Evolutionary conservation across 2,113 vertebrate species (phyloP).

Genomic region (Oryzias woworae): DNA sequence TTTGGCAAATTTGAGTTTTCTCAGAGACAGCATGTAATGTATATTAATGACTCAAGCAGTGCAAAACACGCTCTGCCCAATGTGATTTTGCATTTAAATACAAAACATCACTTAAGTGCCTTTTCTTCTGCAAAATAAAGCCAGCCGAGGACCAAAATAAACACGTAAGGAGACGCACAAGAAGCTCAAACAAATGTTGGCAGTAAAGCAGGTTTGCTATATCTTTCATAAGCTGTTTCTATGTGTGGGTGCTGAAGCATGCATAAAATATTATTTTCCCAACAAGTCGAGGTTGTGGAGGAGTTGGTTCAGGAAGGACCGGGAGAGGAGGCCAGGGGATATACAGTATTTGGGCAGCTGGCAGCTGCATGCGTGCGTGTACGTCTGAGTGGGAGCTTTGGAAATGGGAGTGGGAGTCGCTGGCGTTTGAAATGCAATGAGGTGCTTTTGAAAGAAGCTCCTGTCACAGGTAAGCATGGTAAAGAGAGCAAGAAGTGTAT

Average conservation of each 20-base stretch:
- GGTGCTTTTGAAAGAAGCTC: slow-evolving; percentile 79
- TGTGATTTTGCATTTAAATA: slow-evolving; percentile 28
- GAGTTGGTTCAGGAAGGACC: slow-evolving; percentile 64
- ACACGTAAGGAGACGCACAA: slow-evolving; percentile 25
- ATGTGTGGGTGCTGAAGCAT: slow-evolving; percentile 75
- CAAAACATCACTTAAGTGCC: slow-evolving; percentile 31
- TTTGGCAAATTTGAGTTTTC: slow-evolving; percentile 48
- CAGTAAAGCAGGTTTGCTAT: slow-evolving; percentile 38
- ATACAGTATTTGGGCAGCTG: slow-evolving; percentile 76
- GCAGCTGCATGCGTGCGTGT: slow-evolving; percentile 70
- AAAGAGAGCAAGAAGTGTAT: slow-evolving; percentile 56
- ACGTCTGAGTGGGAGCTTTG: slow-evolving; percentile 71
- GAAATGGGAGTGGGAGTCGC: slow-evolving; percentile 72
- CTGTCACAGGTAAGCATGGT: slow-evolving; percentile 79
- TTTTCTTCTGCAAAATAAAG: slow-evolving; percentile 39
- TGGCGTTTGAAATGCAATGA: slow-evolving; percentile 84
- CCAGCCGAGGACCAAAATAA: slow-evolving; percentile 19
- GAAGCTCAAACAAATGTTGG: slow-evolving; percentile 41
- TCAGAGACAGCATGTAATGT: slow-evolving; percentile 41
- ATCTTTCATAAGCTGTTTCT: slow-evolving; percentile 65
- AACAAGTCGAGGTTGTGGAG: slow-evolving; percentile 65
- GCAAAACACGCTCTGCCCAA: slow-evolving; percentile 21
- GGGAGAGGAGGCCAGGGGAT: slow-evolving; percentile 63
- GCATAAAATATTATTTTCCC: slow-evolving; percentile 77
- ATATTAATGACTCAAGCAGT: slow-evolving; percentile 42